Base-by-base conservation (phyloP, 2,888 invertebrate genomes). In the Leptinotarsa rubiginosa region DNA sequence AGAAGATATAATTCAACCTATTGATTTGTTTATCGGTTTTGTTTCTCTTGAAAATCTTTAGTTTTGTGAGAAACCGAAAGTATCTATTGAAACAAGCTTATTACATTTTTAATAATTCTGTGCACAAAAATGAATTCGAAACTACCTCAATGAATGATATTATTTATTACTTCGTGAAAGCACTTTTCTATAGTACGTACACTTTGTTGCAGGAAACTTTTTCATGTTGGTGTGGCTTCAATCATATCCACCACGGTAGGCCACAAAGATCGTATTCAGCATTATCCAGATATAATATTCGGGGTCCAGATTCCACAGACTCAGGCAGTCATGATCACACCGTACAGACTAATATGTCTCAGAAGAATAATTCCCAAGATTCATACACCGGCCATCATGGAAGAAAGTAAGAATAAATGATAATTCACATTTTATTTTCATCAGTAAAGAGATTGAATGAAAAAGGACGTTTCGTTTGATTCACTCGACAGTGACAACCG, bases 211-310 rank as follows among this genome's bases (percentile, higher is more conserved):
- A 84, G 84, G 84, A 83, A 76, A 84, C 84, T 13, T 83, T 84
- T 77, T 71, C 84, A 64, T 77, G 80, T 49, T 85, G 84, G 74
- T 84, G 83, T 75, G 75, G 83, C 65, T 66, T 82, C 56, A 72
- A 78, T 65, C 79, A 79, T 69, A 70, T 81, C 73, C 80, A 82
- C 72, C 77, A 79, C 69, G 64, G 75, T 59, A 78, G 79, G 64
- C 81, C 83, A 62, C 80, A 84, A 74, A 79, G 83, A 70, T 83
- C 83, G 54, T 84, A 85, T 78, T 84, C 84, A 59, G 83, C 80
- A 64, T 78, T 85, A 73, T 84, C 84, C 76, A 84, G 81, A 72
- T 84, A 83, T 66, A 82, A 80, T 74, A 75, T 80, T 65, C 81
- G 81, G 52, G 81, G 81, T 59, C 82, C 81, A n/a, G 84, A 84